Percentiles rank a stretch among this genome's conserved stretches.
Conservation (phyloP, 2,888 invertebrate genomes). For the Pedicia rivosa region DNA sequence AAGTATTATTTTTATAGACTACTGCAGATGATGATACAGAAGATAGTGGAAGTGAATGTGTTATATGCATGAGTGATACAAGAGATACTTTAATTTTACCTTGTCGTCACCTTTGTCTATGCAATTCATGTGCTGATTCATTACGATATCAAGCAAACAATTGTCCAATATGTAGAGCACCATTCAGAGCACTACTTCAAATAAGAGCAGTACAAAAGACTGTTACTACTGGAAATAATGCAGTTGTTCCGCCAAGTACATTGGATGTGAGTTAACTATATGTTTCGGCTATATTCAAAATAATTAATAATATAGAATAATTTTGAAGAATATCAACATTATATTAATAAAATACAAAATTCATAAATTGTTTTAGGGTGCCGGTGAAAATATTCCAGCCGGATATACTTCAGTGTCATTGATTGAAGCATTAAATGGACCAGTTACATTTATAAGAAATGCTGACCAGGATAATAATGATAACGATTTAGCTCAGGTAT, state of each 20-base stretch:
- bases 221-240: conserved; percentile 23
- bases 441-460: conserved; percentile 35
- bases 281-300: conserved; percentile 1
- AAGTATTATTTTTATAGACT: conserved; percentile 15
- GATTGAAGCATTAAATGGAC: conserved; percentile 92
- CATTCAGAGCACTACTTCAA: conserved; percentile 91
- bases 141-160: conserved; percentile 94
- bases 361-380: background rate
- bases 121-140: conserved; percentile 94
- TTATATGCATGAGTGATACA: conserved; percentile 98
- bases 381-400: conserved; percentile 52
- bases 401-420: conserved; percentile 90
- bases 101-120: conserved; percentile 91
- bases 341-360: too few relatives aligned
- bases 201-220: conserved; percentile 82
- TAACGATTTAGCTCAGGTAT: conserved; percentile 35
- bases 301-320: background rate
- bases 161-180: conserved; percentile 98
- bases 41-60: conserved; percentile 93
- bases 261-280: conserved; percentile 39
- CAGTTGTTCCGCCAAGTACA: conserved; percentile 25
- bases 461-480: conserved; percentile 41
- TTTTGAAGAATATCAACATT: too few relatives aligned
- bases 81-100: conserved; percentile 94
- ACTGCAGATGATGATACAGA: conserved; percentile 66